Evolutionary conservation across 2,797 vertebrate species (phyloP).

Genomic region (Melanotaenia nigrans): DNA sequence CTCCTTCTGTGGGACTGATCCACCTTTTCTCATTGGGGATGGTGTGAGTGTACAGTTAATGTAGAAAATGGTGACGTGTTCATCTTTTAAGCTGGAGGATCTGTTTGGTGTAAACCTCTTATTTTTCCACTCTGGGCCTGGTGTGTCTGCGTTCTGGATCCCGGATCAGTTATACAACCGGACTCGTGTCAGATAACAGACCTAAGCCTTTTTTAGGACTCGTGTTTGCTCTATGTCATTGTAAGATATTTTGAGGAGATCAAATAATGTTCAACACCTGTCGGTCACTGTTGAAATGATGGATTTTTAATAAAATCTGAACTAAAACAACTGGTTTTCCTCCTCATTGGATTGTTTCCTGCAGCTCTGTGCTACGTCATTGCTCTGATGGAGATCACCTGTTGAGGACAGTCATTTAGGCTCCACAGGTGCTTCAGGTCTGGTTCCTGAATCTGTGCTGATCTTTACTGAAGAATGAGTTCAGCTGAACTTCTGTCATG

Average conservation of each 20-base stretch:
- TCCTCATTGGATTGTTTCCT: neutral
- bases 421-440: neutral
- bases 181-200: too few species aligned
- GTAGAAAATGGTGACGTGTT: too few species aligned
- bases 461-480: accelerated
- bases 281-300: constrained; percentile 67
- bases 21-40: too few species aligned
- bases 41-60: too few species aligned
- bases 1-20: too few species aligned
- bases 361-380: constrained; percentile 4
- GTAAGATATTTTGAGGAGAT: constrained; percentile 79
- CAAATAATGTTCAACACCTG: constrained; percentile 69
- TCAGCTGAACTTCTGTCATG: neutral
- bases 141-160: too few species aligned
- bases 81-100: too few species aligned
- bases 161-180: too few species aligned
- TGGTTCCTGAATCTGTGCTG: neutral
- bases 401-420: constrained; percentile 4
- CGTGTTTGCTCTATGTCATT: constrained; percentile 56
- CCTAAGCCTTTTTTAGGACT: constrained; percentile 2
- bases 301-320: constrained; percentile 67
- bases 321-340: too few species aligned
- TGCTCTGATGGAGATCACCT: constrained; percentile 57
- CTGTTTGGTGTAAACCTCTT: too few species aligned
- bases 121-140: too few species aligned